Evolutionary conservation across 2,113 vertebrate species (phyloP).

Genomic region (Todiramphus chloris): DNA sequence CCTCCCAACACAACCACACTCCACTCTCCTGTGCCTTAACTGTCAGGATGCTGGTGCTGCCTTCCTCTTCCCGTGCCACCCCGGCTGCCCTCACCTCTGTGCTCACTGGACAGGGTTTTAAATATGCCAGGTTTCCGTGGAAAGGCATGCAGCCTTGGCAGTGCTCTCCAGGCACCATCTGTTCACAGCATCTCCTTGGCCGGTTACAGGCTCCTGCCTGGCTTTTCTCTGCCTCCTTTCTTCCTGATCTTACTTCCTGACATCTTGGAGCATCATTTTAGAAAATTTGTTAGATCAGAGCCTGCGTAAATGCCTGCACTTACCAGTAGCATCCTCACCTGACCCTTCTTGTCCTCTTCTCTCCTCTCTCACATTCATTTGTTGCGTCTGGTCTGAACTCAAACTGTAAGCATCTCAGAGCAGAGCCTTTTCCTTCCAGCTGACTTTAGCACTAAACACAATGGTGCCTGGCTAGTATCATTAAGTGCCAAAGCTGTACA

Average conservation of each 20-base stretch:
- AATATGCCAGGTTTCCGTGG: fast-evolving
- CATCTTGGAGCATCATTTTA: background rate
- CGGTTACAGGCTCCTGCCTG: background rate
- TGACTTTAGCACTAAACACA: background rate
- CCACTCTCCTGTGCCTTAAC: background rate
- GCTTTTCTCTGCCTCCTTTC: background rate
- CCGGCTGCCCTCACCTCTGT: background rate
- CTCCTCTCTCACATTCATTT: background rate
- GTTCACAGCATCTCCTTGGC: slow-evolving; percentile 35
- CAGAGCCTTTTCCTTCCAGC: background rate
- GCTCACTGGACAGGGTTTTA: fast-evolving
- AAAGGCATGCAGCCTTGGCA: background rate
- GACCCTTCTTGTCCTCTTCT: background rate
- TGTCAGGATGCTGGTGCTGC: background rate
- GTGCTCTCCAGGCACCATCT: background rate
- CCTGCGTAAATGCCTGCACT: fast-evolving
- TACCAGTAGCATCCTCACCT: background rate
- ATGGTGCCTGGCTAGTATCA: background rate
- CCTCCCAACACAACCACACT: background rate
- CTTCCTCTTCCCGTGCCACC: fast-evolving
- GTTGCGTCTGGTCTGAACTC: background rate
- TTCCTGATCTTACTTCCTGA: background rate
- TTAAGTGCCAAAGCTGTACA: background rate
- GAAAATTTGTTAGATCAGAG: background rate
- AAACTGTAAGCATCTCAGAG: background rate